Percentiles rank a stretch among this genome's conserved stretches.
These are phyloP conservation scores for Achlya flavicornis DNA, from an alignment of 2,888 invertebrate genomes.

Conservation along the genomic window DNA sequence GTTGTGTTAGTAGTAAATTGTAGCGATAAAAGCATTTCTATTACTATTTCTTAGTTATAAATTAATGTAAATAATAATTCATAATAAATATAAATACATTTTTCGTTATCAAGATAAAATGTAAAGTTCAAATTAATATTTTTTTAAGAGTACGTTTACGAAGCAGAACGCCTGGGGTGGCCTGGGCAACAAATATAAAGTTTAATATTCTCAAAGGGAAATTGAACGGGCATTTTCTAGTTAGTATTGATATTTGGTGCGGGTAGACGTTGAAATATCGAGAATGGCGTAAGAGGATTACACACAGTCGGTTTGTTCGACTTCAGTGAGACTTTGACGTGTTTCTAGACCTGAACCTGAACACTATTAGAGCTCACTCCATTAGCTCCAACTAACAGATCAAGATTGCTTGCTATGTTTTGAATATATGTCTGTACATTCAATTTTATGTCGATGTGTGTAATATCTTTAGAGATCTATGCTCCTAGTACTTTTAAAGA, in stretches of 20 bases:
- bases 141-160: slow-evolving; percentile 15
- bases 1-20: no score
- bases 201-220: slow-evolving; percentile 37
- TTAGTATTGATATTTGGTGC: neutral
- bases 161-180: slow-evolving; percentile 25
- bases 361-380: neutral
- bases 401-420: neutral
- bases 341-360: slow-evolving; percentile 7
- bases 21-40: no score
- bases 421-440: neutral
- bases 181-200: slow-evolving; percentile 25
- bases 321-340: slow-evolving; percentile 7
- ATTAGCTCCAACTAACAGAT: slow-evolving; percentile 5
- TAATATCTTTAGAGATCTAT: neutral
- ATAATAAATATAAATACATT: no score
- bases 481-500: neutral
- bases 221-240: slow-evolving; percentile 13
- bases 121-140: no score
- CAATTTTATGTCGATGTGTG: neutral
- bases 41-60: no score
- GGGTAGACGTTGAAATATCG: slow-evolving; percentile 18
- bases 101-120: no score
- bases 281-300: slow-evolving; percentile 25
- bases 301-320: slow-evolving; percentile 20
- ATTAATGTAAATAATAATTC: no score